Conservation (phyloP, 2,113 vertebrate genomes). For the Xiphophorus couchianus region DNA sequence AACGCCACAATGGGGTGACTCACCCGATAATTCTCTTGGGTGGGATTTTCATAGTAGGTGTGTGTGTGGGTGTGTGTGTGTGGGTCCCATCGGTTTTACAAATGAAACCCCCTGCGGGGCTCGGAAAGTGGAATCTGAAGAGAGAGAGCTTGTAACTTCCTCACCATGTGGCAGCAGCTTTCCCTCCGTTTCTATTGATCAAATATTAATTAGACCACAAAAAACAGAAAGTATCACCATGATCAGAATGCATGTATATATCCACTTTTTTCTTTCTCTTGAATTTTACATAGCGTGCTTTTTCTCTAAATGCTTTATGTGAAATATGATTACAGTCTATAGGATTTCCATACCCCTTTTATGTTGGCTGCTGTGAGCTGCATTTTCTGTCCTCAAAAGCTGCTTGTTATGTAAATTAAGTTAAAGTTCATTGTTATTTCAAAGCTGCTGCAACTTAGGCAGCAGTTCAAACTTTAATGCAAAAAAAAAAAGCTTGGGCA, state of each 20-base stretch:
- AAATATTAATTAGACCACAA: conserved; percentile 20
- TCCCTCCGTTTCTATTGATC: conserved; percentile 1
- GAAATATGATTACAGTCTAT: background rate
- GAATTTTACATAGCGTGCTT: conserved; percentile 19
- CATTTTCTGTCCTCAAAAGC: background rate
- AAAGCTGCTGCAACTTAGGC: conserved; percentile 38
- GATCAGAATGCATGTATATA: background rate
- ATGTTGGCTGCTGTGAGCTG: conserved; percentile 2
- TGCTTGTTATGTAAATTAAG: conserved; percentile 45
- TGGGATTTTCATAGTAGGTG: conserved; percentile 47
- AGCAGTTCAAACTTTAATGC: conserved; percentile 7
- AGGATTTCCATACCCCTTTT: conserved; percentile 1
- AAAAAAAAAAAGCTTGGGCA: conserved; percentile 37
- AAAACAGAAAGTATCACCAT: background rate
- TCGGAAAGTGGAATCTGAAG: conserved; percentile 11
- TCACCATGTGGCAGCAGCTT: background rate
- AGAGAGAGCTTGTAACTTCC: conserved; percentile 7
- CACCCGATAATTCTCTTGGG: conserved; percentile 54
- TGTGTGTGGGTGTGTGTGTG: conserved; percentile 1
- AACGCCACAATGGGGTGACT: conserved; percentile 59
- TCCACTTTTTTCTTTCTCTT: background rate
- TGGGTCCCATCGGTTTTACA: conserved; percentile 11
- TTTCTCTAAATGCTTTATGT: conserved; percentile 16
- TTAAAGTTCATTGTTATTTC: conserved; percentile 34
- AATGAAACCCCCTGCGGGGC: background rate